phyloP scores from a whole-genome alignment of 2,797 vertebrate species.

The Synanceia verrucosa region DNA sequence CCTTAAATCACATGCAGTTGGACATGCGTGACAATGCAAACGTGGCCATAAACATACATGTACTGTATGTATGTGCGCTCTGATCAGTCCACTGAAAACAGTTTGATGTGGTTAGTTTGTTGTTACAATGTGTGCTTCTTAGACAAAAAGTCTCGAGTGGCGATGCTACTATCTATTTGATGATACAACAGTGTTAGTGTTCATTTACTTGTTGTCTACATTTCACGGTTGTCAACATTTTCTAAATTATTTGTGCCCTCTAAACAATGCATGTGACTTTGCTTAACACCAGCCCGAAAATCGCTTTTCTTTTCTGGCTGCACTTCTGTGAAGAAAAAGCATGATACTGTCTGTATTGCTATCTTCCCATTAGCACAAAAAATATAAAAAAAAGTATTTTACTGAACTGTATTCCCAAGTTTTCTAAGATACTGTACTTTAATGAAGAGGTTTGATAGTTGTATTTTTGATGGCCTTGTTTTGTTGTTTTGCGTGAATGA shows the following conservation, averaged over 20 bases:
- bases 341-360: constrained; percentile 47
- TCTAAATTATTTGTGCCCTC: constrained; percentile 60
- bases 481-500: constrained; percentile 35
- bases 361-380: constrained; percentile 58
- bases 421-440: constrained; percentile 58
- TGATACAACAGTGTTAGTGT: constrained; percentile 55
- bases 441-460: constrained; percentile 46
- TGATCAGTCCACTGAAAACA: constrained; percentile 9
- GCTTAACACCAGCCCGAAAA: constrained; percentile 20
- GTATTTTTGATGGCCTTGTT: constrained; percentile 44
- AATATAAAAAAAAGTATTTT: constrained; percentile 31
- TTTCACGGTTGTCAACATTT: constrained; percentile 31
- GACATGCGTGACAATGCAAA: constrained; percentile 18
- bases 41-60: constrained; percentile 2
- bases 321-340: constrained; percentile 55
- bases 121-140: constrained; percentile 36
- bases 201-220: constrained; percentile 38
- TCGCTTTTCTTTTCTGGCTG: constrained; percentile 19
- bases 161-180: constrained; percentile 46
- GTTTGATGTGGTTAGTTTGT: constrained; percentile 23
- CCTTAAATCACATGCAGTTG: constrained; percentile 33
- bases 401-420: constrained; percentile 37
- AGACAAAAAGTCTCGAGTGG: constrained; percentile 15
- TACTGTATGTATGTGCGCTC: not conserved
- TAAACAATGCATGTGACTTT: constrained; percentile 44